Conservation (phyloP, 2,113 vertebrate genomes). For the Megaleporinus macrocephalus region DNA sequence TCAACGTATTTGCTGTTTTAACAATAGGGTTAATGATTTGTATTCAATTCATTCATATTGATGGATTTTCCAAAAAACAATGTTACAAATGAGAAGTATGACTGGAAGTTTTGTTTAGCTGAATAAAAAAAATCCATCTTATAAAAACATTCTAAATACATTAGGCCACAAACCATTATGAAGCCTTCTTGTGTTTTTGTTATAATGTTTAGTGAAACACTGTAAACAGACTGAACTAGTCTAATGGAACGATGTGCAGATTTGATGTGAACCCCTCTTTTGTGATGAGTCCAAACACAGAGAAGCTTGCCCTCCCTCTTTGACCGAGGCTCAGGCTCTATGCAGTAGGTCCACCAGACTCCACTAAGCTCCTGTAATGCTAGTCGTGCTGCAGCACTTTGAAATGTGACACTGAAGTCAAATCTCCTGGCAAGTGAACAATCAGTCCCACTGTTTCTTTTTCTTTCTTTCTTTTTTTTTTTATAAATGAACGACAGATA, state of each 20-base stretch:
- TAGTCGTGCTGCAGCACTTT: slow-evolving; percentile 66
- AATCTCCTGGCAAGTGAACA: slow-evolving; percentile 76
- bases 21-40: no score
- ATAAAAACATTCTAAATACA: no score
- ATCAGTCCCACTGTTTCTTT: slow-evolving; percentile 66
- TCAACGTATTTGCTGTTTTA: no score
- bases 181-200: no score
- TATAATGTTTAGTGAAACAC: neutral
- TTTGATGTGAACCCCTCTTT: neutral
- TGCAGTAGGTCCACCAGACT: slow-evolving; percentile 48
- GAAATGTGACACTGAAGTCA: slow-evolving; percentile 75
- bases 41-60: no score
- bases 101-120: neutral
- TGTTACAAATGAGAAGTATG: no score
- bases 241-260: slow-evolving; percentile 6
- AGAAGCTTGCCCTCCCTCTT: slow-evolving; percentile 22
- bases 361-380: slow-evolving; percentile 59
- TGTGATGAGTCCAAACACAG: slow-evolving; percentile 40
- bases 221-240: neutral
- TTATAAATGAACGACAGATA: slow-evolving; percentile 73
- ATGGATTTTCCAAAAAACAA: no score
- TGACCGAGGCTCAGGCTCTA: slow-evolving; percentile 55
- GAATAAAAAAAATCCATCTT: no score
- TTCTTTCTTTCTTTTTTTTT: slow-evolving; percentile 50
- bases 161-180: no score